Evolutionary conservation across 2,888 invertebrate genomes (phyloP).

Genomic region (Caenorhabditis sp.): DNA sequence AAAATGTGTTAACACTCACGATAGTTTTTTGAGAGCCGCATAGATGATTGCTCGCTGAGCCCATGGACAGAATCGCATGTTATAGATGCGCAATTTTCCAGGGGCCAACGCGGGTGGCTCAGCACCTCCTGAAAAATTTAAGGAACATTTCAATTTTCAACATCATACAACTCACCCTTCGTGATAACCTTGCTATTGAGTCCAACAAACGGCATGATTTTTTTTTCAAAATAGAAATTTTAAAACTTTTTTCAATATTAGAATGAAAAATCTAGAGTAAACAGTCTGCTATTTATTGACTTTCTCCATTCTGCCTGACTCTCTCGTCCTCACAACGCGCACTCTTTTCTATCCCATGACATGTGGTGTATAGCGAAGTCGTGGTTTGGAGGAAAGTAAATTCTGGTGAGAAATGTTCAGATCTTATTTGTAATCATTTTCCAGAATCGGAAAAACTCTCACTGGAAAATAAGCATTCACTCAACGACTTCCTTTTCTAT

Average conservation of each 20-base stretch:
- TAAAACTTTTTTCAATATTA: not conserved
- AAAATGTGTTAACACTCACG: no score
- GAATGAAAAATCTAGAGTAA: not conserved
- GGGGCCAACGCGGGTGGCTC: conserved; percentile 31
- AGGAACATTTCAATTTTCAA: no score
- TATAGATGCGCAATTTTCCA: conserved; percentile 80
- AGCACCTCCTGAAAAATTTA: conserved; percentile 18
- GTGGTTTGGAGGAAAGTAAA: no score
- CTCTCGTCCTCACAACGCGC: not conserved
- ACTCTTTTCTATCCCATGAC: not conserved
- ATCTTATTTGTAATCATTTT: no score
- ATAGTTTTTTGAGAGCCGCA: conserved; percentile 74
- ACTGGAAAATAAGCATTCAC: no score
- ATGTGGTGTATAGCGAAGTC: no score
- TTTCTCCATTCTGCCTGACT: not conserved
- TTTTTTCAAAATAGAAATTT: not conserved
- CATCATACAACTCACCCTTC: not conserved
- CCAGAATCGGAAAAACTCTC: no score
- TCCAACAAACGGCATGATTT: not conserved
- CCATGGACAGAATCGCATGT: conserved; percentile 86
- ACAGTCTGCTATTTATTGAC: not conserved
- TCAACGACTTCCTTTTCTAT: no score
- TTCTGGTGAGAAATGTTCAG: no score
- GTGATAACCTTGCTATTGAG: not conserved
- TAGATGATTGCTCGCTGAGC: conserved; percentile 82